phyloP scores from a whole-genome alignment of 2,113 vertebrate species.

The Myrmophylax atrothorax region DNA sequence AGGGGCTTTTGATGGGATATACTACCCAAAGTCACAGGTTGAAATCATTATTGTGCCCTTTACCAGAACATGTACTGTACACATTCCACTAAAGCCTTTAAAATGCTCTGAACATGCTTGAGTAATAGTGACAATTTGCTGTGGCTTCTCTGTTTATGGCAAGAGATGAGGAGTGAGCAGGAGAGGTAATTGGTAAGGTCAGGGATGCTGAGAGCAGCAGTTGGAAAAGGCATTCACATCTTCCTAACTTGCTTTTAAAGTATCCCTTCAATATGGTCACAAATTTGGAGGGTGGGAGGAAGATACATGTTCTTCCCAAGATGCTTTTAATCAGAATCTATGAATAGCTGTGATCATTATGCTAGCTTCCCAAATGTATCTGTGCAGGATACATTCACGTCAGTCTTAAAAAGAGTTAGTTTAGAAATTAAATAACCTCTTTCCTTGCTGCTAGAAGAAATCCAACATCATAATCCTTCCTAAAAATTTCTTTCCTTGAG shows the following conservation, averaged over 20 bases:
- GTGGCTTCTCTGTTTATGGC: not conserved
- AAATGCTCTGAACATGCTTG: not conserved
- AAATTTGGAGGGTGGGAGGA: not conserved
- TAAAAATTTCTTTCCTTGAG: not conserved
- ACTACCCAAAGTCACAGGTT: not conserved
- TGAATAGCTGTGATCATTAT: not conserved
- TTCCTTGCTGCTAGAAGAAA: not conserved
- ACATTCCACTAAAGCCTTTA: not conserved
- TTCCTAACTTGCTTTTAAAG: not conserved
- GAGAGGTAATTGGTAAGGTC: not conserved
- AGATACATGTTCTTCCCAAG: not conserved
- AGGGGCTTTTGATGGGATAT: not conserved
- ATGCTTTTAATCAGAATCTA: not conserved
- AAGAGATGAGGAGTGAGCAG: not conserved
- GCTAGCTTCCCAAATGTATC: not conserved
- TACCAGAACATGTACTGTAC: not conserved
- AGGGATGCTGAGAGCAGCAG: not conserved
- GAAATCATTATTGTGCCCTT: not conserved
- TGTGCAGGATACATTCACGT: not conserved
- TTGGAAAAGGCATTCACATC: not conserved
- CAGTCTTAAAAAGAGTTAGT: not conserved
- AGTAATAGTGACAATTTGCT: not conserved
- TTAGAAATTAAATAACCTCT: not conserved
- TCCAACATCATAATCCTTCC: not conserved
- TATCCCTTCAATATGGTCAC: not conserved